phyloP scores from a whole-genome alignment of 2,888 invertebrate genomes.

The Lasioglossum villosulum region DNA sequence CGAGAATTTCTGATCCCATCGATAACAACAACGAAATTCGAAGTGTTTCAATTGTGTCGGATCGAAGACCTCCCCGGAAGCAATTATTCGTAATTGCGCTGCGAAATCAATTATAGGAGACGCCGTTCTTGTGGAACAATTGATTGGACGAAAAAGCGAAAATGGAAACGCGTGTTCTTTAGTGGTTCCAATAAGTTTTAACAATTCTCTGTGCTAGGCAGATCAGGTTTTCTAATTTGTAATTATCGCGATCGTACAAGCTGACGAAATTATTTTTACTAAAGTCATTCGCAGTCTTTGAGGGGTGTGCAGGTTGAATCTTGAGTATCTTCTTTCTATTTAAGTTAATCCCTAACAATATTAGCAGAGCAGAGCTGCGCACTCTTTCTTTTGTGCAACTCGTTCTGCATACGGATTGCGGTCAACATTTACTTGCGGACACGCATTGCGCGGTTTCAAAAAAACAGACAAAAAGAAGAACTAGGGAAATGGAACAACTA shows the following conservation, averaged over 20 bases:
- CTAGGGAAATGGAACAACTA: slow-evolving; percentile 25
- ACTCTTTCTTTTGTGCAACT: slow-evolving; percentile 12
- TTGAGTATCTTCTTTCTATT: not conserved
- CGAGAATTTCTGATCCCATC: not conserved
- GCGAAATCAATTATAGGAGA: not conserved
- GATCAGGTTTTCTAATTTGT: too few relatives aligned
- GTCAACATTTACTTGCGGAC: slow-evolving; percentile 14
- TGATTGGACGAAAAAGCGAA: not conserved
- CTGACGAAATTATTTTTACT: too few relatives aligned
- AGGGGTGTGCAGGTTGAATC: too few relatives aligned
- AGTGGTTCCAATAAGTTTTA: not conserved
- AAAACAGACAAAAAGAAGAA: slow-evolving; percentile 28
- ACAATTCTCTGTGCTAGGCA: too few relatives aligned
- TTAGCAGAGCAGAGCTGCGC: not conserved
- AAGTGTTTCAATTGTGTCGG: not conserved
- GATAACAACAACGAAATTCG: not conserved
- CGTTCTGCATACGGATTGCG: slow-evolving; percentile 26
- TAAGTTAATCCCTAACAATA: not conserved
- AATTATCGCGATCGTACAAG: too few relatives aligned
- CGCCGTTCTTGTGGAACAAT: not conserved
- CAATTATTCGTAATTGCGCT: not conserved
- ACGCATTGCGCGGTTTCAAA: not conserved
- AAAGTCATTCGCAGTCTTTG: too few relatives aligned
- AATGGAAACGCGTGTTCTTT: not conserved
- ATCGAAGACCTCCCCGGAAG: not conserved